Evolutionary conservation across 2,888 invertebrate genomes (phyloP).

Genomic region (Petrolisthes manimaculis): DNA sequence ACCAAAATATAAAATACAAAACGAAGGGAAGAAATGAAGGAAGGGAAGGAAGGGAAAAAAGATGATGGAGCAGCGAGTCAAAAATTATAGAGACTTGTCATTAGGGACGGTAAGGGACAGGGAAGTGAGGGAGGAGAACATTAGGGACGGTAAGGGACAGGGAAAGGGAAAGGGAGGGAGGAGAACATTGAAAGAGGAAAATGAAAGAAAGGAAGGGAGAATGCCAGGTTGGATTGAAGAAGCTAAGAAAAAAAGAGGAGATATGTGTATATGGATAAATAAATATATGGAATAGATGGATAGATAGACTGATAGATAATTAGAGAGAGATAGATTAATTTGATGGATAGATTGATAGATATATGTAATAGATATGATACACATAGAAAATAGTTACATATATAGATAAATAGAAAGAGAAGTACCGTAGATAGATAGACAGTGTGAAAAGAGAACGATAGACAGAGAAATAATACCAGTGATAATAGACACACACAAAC

Average conservation of each 20-base stretch:
- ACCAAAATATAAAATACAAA: background rate
- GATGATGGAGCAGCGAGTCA: too few species aligned
- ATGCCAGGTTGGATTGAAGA: background rate
- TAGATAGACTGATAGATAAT: background rate
- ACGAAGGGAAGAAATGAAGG: background rate
- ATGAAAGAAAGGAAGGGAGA: background rate
- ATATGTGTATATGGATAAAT: background rate
- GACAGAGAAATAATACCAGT: background rate
- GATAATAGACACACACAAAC: background rate
- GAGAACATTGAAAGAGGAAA: background rate
- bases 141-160: background rate
- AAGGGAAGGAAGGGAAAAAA: background rate
- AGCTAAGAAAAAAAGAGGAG: background rate
- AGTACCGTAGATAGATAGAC: background rate
- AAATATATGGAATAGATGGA: too few species aligned
- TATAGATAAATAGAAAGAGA: background rate
- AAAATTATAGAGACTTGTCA: too few species aligned
- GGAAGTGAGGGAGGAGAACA: background rate
- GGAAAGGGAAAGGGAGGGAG: background rate
- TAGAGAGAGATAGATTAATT: background rate
- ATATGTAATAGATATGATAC: background rate
- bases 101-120: too few species aligned
- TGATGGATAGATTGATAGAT: background rate
- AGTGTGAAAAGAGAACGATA: background rate
- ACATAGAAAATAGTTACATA: background rate